Percentiles rank a stretch among this genome's conserved stretches.
phyloP scores from a whole-genome alignment of 2,888 invertebrate species.

The Leptarthrus brevirostris region DNA sequence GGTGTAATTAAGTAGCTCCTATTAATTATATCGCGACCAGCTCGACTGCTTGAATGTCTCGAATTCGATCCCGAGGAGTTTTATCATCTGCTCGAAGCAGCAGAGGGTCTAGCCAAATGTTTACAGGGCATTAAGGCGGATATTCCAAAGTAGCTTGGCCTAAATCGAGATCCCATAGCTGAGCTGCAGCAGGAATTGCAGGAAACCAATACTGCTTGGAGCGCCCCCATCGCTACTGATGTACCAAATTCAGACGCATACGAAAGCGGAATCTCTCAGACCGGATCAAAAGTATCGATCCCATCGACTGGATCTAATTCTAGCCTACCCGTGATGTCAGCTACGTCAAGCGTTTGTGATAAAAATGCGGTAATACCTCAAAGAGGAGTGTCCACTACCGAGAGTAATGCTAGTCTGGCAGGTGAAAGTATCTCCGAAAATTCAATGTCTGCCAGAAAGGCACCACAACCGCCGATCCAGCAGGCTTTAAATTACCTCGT shows the following conservation, averaged over 20 bases:
- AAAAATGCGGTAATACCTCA: too few relatives aligned
- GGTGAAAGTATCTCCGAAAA: too few relatives aligned
- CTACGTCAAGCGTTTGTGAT: background rate
- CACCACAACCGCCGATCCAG: too few relatives aligned
- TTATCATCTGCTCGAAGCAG: slow-evolving; percentile 95
- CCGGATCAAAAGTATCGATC: background rate
- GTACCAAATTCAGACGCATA: background rate
- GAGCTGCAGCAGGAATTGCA: slow-evolving; percentile 75
- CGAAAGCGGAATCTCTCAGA: background rate
- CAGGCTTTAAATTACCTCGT: too few relatives aligned
- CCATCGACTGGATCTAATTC: background rate
- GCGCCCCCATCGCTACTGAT: slow-evolving; percentile 46
- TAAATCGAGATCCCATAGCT: slow-evolving; percentile 93
- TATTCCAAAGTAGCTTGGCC: slow-evolving; percentile 96
- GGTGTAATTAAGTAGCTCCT: slow-evolving; percentile 91
- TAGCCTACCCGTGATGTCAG: background rate
- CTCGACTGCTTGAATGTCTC: slow-evolving; percentile 94
- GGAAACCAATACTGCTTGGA: slow-evolving; percentile 57
- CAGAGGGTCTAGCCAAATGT: slow-evolving; percentile 88
- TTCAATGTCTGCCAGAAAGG: too few relatives aligned
- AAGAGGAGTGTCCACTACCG: too few relatives aligned
- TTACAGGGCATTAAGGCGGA: slow-evolving; percentile 89
- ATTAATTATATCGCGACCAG: slow-evolving; percentile 95
- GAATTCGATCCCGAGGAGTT: slow-evolving; percentile 99
- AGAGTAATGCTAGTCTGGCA: too few relatives aligned